phyloP scores from a whole-genome alignment of 2,113 vertebrate species.

The Chlamydotis undulata region DNA sequence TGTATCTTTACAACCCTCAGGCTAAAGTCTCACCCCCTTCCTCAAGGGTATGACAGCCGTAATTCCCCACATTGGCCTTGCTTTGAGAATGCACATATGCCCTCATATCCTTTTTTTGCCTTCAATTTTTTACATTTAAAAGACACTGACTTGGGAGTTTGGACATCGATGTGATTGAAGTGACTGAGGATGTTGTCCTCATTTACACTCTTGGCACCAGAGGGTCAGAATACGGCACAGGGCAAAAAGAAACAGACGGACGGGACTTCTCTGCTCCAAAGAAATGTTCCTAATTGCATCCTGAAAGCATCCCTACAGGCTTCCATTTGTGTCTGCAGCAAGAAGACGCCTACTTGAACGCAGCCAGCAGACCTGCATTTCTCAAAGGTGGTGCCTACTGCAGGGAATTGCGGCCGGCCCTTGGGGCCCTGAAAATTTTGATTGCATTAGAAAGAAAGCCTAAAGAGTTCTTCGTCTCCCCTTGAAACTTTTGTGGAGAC shows the following conservation, averaged over 20 bases:
- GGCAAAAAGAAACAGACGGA: neutral
- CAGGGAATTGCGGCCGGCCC: neutral
- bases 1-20: neutral
- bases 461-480: constrained; percentile 38
- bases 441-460: constrained; percentile 21
- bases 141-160: neutral
- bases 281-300: constrained; percentile 49
- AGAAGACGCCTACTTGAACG: neutral
- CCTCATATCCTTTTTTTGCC: neutral
- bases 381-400: constrained; percentile 22
- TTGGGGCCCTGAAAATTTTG: constrained; percentile 21
- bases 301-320: constrained; percentile 18
- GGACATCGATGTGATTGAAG: neutral
- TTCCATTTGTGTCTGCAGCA: constrained; percentile 1
- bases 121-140: neutral
- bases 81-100: neutral
- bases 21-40: neutral
- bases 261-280: neutral
- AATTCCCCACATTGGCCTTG: neutral
- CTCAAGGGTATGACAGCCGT: neutral
- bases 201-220: accelerated
- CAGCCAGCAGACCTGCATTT: neutral
- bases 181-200: neutral
- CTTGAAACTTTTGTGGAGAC: constrained; percentile 14
- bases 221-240: neutral